phyloP scores from a whole-genome alignment of 2,797 vertebrate genomes.

The Macroramphosus scolopax region DNA sequence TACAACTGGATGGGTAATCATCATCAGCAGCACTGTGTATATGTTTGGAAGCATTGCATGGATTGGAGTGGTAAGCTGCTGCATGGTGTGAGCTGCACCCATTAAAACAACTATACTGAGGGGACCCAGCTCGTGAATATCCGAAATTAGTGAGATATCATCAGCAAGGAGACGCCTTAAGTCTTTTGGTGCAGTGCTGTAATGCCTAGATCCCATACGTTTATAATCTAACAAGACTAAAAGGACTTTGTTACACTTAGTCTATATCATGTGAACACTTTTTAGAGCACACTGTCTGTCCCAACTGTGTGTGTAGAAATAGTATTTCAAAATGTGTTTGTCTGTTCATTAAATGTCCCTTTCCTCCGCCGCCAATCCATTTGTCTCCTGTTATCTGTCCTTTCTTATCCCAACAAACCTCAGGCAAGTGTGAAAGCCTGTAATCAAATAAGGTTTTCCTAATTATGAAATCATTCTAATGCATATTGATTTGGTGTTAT shows the following conservation, averaged over 20 bases:
- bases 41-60: constrained; percentile 53
- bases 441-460: constrained; percentile 11
- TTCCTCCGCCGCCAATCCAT: constrained; percentile 30
- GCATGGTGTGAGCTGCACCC: constrained; percentile 65
- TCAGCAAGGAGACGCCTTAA: constrained; percentile 3
- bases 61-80: constrained; percentile 44
- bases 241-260: background rate
- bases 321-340: constrained; percentile 13
- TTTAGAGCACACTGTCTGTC: constrained; percentile 6
- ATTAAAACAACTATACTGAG: constrained; percentile 19
- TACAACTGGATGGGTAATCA: constrained; percentile 22
- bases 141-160: background rate
- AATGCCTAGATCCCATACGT: background rate
- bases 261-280: background rate
- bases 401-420: constrained; percentile 35
- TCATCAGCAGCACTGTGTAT: constrained; percentile 13
- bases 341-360: constrained; percentile 29
- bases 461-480: constrained; percentile 10
- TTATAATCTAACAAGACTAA: background rate
- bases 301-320: constrained; percentile 3
- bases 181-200: background rate
- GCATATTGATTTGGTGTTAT: constrained; percentile 1
- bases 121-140: background rate
- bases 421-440: constrained; percentile 15
- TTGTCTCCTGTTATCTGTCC: constrained; percentile 46